Percentiles rank a stretch among this genome's conserved stretches.
Conservation (phyloP, 2,888 invertebrate species). For the Lepetodrilus schrolli region DNA sequence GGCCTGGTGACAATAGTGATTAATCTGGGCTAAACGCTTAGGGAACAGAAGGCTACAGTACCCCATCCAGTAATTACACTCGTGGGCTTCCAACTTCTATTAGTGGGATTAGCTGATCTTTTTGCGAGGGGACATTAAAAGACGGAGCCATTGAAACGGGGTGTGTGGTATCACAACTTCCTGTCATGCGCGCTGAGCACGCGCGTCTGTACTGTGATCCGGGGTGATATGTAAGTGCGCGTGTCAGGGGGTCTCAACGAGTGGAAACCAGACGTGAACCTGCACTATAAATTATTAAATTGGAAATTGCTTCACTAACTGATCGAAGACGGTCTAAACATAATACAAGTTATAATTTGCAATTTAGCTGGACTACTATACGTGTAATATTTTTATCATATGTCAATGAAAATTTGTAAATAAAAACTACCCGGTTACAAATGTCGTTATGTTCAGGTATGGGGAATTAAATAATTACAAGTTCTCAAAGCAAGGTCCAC, state of each 20-base stretch:
- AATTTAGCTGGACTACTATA: no score
- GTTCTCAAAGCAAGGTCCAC: no score
- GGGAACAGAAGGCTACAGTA: not conserved
- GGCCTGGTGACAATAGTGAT: slow-evolving; percentile 26
- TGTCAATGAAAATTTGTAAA: no score
- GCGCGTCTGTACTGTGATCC: not conserved
- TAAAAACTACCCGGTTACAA: no score
- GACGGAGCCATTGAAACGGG: not conserved
- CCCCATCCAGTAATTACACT: slow-evolving; percentile 22
- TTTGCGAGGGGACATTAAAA: slow-evolving; percentile 23
- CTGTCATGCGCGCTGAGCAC: not conserved
- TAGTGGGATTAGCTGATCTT: slow-evolving; percentile 30
- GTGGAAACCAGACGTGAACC: not conserved
- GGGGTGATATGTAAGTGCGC: not conserved
- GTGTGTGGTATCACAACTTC: not conserved
- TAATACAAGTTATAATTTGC: no score
- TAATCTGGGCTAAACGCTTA: slow-evolving; percentile 23
- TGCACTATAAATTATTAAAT: not conserved
- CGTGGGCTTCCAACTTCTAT: slow-evolving; percentile 6
- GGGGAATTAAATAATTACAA: no score
- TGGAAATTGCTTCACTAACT: no score
- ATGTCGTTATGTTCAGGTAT: no score
- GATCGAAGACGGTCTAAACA: no score
- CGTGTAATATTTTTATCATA: no score
- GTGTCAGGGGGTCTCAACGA: not conserved